A percentile compares a stretch with the other conserved stretches of the same genome.
Evolutionary conservation across 2,797 vertebrate species (phyloP).

Genomic region (Nannoperca australis): DNA sequence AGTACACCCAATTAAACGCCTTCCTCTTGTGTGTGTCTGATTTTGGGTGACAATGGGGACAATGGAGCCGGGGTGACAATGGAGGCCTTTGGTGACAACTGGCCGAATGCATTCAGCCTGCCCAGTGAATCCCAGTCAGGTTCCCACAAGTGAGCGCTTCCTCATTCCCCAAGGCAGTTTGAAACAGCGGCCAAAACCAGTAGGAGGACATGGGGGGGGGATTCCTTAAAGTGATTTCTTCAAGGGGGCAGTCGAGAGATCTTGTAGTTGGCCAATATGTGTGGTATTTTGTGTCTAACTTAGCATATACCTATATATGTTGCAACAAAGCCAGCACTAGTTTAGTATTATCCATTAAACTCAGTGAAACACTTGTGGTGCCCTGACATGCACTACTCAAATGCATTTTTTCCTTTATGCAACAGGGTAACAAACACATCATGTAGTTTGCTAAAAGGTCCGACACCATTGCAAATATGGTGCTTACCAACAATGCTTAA

Average conservation of each 20-base stretch:
- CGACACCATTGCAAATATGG: neutral
- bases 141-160: conserved; percentile 82
- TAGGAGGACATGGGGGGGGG: neutral
- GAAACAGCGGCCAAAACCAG: conserved; percentile 47
- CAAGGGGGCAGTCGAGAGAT: conserved; percentile 14
- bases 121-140: conserved; percentile 79
- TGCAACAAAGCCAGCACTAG: neutral
- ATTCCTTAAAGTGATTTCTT: conserved; percentile 24
- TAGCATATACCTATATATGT: neutral
- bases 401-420: neutral
- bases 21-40: conserved; percentile 85
- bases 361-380: neutral
- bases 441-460: neutral
- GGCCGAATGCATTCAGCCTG: conserved; percentile 74
- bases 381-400: neutral
- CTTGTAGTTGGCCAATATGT: neutral
- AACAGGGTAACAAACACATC: neutral
- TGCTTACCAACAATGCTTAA: neutral
- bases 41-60: conserved; percentile 81
- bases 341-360: neutral
- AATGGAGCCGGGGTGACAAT: conserved; percentile 78
- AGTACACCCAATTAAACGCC: conserved; percentile 86
- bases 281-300: neutral
- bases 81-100: conserved; percentile 79
- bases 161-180: conserved; percentile 61